Percentiles rank a stretch among this genome's conserved stretches.
Conservation (phyloP, 2,888 invertebrate species). For the Pomacea canaliculata region DNA sequence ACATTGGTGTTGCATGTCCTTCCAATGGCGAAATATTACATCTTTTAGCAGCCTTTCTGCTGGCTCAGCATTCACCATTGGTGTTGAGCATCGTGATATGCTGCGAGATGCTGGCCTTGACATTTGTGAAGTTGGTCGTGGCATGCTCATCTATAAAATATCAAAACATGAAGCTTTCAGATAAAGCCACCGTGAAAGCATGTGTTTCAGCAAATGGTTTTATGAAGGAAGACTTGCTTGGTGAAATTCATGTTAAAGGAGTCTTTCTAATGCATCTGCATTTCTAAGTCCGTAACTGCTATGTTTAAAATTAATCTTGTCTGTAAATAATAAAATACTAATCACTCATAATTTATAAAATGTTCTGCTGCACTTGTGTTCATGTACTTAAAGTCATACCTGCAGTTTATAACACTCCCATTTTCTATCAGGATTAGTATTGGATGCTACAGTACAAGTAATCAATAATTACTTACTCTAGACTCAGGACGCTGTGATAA, state of each 20-base stretch:
- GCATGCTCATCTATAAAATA: conserved; percentile 12
- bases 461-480: conserved; percentile 27
- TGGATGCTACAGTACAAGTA: no score
- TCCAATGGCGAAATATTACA: conserved; percentile 60
- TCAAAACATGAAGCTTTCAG: not conserved
- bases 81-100: conserved; percentile 43
- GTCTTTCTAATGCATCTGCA: not conserved
- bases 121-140: conserved; percentile 30
- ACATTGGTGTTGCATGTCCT: conserved; percentile 63
- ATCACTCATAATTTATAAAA: no score
- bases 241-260: not conserved
- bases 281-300: not conserved
- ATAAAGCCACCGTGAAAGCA: not conserved
- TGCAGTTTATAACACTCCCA: no score
- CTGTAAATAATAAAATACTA: no score
- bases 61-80: conserved; percentile 63
- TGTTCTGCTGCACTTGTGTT: no score
- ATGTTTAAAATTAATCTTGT: not conserved
- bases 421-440: no score
- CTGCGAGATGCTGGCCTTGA: conserved; percentile 28
- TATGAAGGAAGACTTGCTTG: not conserved
- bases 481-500: conserved; percentile 27
- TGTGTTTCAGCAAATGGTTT: not conserved
- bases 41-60: conserved; percentile 57
- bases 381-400: no score